These are phyloP conservation scores for Ameiurus melas DNA, from an alignment of 2,113 vertebrate genomes.

Conservation along the genomic window DNA sequence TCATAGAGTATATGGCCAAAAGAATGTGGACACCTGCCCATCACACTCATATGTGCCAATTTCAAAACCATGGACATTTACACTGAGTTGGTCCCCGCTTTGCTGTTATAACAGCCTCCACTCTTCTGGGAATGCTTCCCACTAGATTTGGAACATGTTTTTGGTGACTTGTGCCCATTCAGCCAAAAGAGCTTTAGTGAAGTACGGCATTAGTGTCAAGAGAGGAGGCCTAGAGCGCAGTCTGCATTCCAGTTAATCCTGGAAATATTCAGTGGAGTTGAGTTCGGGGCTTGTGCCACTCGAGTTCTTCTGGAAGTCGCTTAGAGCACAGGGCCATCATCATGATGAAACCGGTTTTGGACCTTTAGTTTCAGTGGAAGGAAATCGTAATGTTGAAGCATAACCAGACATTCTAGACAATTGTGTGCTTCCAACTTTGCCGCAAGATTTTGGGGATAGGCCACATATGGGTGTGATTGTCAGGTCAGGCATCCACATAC, in stretches of 20 bases:
- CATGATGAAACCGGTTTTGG: background rate
- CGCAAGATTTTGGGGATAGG: background rate
- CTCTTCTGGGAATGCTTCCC: background rate
- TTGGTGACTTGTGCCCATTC: background rate
- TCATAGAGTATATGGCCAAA: background rate
- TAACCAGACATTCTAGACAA: background rate
- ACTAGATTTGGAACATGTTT: background rate
- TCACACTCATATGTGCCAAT: background rate
- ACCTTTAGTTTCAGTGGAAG: background rate
- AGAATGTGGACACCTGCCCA: background rate
- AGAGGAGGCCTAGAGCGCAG: background rate
- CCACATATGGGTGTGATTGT: background rate
- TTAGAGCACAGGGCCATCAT: background rate
- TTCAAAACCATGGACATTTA: background rate
- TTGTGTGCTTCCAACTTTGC: background rate
- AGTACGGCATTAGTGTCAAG: background rate
- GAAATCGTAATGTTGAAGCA: background rate
- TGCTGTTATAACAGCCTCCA: background rate
- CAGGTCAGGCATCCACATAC: background rate
- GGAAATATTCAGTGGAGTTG: background rate
- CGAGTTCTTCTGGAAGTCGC: background rate
- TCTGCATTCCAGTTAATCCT: background rate
- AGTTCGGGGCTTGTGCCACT: background rate
- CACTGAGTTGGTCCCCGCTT: background rate
- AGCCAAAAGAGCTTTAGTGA: background rate